Evolutionary conservation across 1,140 invertebrate genomes (phyloP).

Genomic region (Dendrolimus punctatus): DNA sequence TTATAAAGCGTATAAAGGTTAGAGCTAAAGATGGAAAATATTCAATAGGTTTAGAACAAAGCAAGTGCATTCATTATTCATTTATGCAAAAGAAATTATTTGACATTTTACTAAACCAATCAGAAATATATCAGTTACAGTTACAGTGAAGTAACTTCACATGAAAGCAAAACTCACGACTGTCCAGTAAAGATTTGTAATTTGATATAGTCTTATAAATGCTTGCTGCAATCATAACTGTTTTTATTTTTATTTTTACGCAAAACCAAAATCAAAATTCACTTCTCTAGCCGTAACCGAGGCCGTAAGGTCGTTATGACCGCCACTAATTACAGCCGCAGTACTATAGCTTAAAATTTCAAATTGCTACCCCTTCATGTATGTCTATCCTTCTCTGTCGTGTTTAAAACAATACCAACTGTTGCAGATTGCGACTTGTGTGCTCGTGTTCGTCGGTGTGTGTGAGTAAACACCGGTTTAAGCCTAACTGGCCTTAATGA

Average conservation of each 20-base stretch:
- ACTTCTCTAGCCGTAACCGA: slow-evolving; percentile 36
- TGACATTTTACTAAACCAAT: too few species aligned
- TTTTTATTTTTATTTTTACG: slow-evolving; percentile 1
- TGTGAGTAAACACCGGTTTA: slow-evolving; percentile 69
- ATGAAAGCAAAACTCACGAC: too few species aligned
- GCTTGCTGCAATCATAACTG: too few species aligned
- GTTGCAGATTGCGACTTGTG: slow-evolving; percentile 38
- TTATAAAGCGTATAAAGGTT: too few species aligned
- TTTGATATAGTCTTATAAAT: too few species aligned
- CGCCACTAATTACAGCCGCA: slow-evolving; percentile 61
- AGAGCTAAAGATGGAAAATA: too few species aligned
- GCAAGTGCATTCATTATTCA: too few species aligned
- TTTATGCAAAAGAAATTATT: too few species aligned
- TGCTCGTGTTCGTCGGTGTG: slow-evolving; percentile 36
- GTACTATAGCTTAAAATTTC: slow-evolving; percentile 54
- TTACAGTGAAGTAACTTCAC: too few species aligned
- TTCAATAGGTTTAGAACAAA: too few species aligned
- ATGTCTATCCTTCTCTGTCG: slow-evolving; percentile 27
- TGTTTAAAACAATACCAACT: slow-evolving; percentile 46
- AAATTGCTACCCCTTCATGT: slow-evolving; percentile 32
- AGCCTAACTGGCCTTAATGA: slow-evolving; percentile 74
- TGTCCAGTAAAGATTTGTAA: too few species aligned
- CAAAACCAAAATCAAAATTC: slow-evolving; percentile 42
- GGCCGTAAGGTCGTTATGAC: slow-evolving; percentile 54
- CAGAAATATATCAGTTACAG: too few species aligned